Conservation (phyloP, 2,888 invertebrate species). For the Zaprionus bogoriensis region DNA sequence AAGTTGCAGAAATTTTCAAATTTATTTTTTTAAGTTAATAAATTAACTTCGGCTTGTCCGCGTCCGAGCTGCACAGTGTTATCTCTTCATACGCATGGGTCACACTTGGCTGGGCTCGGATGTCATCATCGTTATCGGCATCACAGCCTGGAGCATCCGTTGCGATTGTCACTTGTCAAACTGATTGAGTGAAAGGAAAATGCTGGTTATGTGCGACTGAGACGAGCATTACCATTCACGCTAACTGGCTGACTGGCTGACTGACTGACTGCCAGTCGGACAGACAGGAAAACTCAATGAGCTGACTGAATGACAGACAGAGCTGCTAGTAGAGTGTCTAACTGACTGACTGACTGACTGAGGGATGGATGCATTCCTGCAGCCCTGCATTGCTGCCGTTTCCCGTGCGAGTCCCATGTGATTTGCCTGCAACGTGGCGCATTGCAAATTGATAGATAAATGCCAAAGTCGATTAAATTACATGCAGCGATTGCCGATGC, state of each 20-base stretch:
- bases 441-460: conserved; percentile 64
- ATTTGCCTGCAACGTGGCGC: conserved; percentile 21
- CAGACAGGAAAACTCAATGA: neutral
- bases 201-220: conserved; percentile 23
- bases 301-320: conserved; percentile 13
- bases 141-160: conserved; percentile 27
- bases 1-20: too few species aligned
- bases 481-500: conserved; percentile 40
- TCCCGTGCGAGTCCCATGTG: conserved; percentile 30
- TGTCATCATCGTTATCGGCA: conserved; percentile 51
- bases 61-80: too few species aligned
- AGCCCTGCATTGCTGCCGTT: conserved; percentile 3
- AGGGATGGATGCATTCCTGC: conserved; percentile 16
- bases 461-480: conserved; percentile 51
- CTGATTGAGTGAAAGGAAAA: conserved; percentile 64
- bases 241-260: conserved; percentile 21
- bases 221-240: conserved; percentile 14
- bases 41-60: too few species aligned
- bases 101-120: conserved; percentile 1
- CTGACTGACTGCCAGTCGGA: conserved; percentile 5
- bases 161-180: conserved; percentile 66
- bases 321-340: too few species aligned
- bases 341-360: conserved; percentile 21
- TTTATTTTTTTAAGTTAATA: too few species aligned
- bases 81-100: too few species aligned